A percentile compares a stretch with the other conserved stretches of the same genome.
phyloP scores from a whole-genome alignment of 2,888 invertebrate genomes.

The Archips xylosteana region DNA sequence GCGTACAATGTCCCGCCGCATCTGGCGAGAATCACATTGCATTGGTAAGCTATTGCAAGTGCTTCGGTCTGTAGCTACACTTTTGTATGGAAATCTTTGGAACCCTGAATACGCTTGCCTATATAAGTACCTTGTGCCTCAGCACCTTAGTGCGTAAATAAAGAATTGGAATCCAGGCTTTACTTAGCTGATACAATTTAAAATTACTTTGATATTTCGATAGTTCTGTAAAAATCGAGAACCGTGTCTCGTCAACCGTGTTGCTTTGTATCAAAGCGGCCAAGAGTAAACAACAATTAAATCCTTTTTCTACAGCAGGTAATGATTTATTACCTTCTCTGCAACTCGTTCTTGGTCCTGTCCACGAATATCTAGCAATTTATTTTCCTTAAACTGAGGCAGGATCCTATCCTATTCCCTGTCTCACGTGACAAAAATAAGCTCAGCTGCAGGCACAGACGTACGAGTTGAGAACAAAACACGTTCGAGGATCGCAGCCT shows the following conservation, averaged over 20 bases:
- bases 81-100: conserved; percentile 27
- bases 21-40: conserved; percentile 4
- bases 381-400: conserved; percentile 23
- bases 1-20: conserved; percentile 1
- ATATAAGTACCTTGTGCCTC: background rate
- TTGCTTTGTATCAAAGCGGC: too few relatives aligned
- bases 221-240: background rate
- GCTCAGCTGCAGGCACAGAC: background rate
- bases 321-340: background rate
- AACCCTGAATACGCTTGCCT: background rate
- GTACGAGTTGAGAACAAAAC: conserved; percentile 2
- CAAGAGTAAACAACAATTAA: background rate
- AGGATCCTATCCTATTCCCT: conserved; percentile 15
- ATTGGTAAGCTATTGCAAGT: conserved; percentile 11
- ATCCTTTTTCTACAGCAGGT: background rate
- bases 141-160: too few relatives aligned
- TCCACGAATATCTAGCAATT: conserved; percentile 8
- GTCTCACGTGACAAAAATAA: conserved; percentile 40
- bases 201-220: background rate
- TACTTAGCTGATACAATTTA: background rate
- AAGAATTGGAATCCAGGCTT: background rate
- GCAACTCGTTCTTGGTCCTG: background rate
- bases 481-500: background rate
- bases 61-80: conserved; percentile 1
- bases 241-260: too few relatives aligned